Conservation (phyloP, 2,797 vertebrate genomes). For the Schizothorax lantsangensis region DNA sequence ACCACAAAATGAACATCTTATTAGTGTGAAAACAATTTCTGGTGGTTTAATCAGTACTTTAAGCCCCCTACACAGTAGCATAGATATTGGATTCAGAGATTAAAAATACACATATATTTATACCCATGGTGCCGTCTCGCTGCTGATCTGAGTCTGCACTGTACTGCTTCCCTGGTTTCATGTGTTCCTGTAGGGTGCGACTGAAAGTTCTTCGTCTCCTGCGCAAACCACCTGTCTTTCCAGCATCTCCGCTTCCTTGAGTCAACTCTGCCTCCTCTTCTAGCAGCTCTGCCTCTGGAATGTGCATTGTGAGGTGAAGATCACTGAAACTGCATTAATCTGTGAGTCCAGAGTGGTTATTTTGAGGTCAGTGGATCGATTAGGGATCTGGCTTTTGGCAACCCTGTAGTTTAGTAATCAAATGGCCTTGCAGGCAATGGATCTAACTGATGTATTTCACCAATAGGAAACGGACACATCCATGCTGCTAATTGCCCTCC, state of each 20-base stretch:
- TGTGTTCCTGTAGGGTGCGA: conserved; percentile 79
- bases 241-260: conserved; percentile 82
- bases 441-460: conserved; percentile 19
- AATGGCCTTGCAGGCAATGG: conserved; percentile 29
- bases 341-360: background rate
- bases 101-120: background rate
- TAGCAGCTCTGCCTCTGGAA: conserved; percentile 86
- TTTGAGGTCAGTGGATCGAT: conserved; percentile 10
- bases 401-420: conserved; percentile 22
- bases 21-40: background rate
- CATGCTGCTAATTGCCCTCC: conserved; percentile 16
- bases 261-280: conserved; percentile 87
- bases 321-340: conserved; percentile 6
- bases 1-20: background rate
- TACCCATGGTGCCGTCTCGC: conserved; percentile 72
- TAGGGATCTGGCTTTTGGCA: conserved; percentile 1
- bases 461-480: conserved; percentile 9
- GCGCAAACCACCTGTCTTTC: conserved; percentile 81
- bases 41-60: background rate
- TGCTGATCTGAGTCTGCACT: conserved; percentile 73
- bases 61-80: background rate
- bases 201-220: conserved; percentile 86
- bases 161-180: conserved; percentile 79
- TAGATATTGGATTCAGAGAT: background rate
- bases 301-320: conserved; percentile 11